Evolutionary conservation across 2,888 invertebrate species (phyloP), one percentile per base, ranked within the genome.

Genomic region (Eretmocerus hayati): DNA sequence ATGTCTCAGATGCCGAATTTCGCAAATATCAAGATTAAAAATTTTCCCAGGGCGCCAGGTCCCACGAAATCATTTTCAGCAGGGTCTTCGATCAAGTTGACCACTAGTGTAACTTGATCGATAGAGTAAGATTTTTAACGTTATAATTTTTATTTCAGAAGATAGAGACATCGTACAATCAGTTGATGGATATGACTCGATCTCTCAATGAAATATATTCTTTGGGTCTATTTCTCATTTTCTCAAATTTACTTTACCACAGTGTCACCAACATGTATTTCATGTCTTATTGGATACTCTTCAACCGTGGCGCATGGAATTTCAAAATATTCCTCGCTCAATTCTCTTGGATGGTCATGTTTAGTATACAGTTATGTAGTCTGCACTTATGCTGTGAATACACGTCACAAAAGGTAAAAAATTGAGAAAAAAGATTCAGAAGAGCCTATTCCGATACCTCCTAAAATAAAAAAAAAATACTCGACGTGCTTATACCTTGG

Each of bases 191-290:
- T 11, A 57, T 56, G 16, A 58, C 62, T 39, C 67, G 67, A 42
- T 42, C 43, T 8, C 51, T 67, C 3, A 60, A 51, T n/a, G 57
- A 62, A 6, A 30, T 63, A 3, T 62, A 63, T 32, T 59, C 61
- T 2, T 65, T 60, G 60, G 56, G 63, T 1, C 42, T 70, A 0
- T 50, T 71, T 23, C 36, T 67, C 2, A 68, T 66, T 63, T 51
- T 69, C n/a, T 50, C 49, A 3, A 67, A 63, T 56, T 54, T 71
- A 18, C 54, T 60, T 32, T 19, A 62, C 3, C 69, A 70, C 48
- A 52, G 53, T 26, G 61, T 69, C 8, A 55, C 56, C 49, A 61
- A 63, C 54, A 39, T 62, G 9, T 70, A 63, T 43, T 54, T 42
- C 20, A 49, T 54, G 26, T 9, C 11, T 6, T 6, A 9, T 26